Conservation (phyloP, 2,113 vertebrate genomes). For the Halichoeres trimaculatus region DNA sequence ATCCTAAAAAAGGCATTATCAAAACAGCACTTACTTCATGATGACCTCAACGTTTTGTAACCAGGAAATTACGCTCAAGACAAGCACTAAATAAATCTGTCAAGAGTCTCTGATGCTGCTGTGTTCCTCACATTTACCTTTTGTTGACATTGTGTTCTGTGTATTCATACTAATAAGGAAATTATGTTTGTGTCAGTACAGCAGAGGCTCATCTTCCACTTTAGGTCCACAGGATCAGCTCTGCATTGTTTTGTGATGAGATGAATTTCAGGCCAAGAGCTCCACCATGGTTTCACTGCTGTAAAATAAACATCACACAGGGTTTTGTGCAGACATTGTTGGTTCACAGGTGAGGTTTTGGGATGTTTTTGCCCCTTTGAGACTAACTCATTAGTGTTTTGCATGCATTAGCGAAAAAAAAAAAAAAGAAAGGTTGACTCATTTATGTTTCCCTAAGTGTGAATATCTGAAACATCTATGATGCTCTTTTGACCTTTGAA, state of each 20-base stretch:
- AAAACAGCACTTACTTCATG: not conserved
- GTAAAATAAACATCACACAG: too few relatives aligned
- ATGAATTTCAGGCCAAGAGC: too few relatives aligned
- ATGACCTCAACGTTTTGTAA: constrained; percentile 15
- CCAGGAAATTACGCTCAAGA: not conserved
- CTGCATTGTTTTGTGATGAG: too few relatives aligned
- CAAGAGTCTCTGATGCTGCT: too few relatives aligned
- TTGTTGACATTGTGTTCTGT: not conserved
- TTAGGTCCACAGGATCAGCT: too few relatives aligned
- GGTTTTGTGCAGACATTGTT: not conserved
- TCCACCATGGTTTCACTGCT: too few relatives aligned
- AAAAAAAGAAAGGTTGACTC: not conserved
- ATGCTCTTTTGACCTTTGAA: too few relatives aligned
- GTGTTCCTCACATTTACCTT: not conserved
- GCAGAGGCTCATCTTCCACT: too few relatives aligned
- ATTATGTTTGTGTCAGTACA: too few relatives aligned
- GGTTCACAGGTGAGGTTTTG: not conserved
- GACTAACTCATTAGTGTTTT: not conserved
- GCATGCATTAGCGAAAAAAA: not conserved
- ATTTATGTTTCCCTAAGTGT: not conserved
- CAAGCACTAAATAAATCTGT: not conserved
- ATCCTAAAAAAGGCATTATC: constrained; percentile 53
- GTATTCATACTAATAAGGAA: not conserved
- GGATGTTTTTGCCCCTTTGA: too few relatives aligned
- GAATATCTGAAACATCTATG: not conserved